Evolutionary conservation across 2,888 invertebrate genomes (phyloP).

Genomic region (Podotricha telesiphe): DNA sequence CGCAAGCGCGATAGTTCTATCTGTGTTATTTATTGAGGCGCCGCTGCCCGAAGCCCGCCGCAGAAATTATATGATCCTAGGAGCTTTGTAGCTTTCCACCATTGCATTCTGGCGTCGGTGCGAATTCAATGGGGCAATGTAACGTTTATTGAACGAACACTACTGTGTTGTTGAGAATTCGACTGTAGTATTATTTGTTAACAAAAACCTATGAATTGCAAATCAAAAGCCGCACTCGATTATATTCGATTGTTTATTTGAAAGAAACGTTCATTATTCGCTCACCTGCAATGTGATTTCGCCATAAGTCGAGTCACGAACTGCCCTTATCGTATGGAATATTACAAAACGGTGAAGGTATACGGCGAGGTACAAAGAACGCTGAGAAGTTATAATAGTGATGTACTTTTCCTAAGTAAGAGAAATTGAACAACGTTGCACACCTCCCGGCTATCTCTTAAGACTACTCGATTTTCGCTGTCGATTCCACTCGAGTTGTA

Average conservation of each 20-base stretch:
- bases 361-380: conserved; percentile 28
- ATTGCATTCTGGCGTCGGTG: conserved; percentile 29
- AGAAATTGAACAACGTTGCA: conserved; percentile 19
- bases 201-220: conserved; percentile 6
- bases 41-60: conserved; percentile 37
- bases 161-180: conserved; percentile 6
- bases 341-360: conserved; percentile 46
- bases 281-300: conserved; percentile 48
- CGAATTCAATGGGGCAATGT: conserved; percentile 18
- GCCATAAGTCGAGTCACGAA: conserved; percentile 48
- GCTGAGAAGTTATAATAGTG: conserved; percentile 11
- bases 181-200: neutral
- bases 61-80: conserved; percentile 41
- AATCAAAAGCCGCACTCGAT: conserved; percentile 43
- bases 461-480: conserved; percentile 30
- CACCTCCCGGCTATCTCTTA: conserved; percentile 20
- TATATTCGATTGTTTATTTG: conserved; percentile 45
- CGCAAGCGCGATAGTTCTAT: conserved; percentile 54
- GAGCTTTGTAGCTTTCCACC: conserved; percentile 39
- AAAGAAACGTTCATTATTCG: conserved; percentile 38
- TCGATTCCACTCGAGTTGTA: conserved; percentile 34
- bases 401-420: neutral
- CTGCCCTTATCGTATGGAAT: conserved; percentile 42
- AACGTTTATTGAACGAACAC: conserved; percentile 21
- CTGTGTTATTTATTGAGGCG: conserved; percentile 61